A percentile compares a stretch with the other conserved stretches of the same genome.
phyloP scores from a whole-genome alignment of 1,140 invertebrate species.

The Tetragnatha versicolor region DNA sequence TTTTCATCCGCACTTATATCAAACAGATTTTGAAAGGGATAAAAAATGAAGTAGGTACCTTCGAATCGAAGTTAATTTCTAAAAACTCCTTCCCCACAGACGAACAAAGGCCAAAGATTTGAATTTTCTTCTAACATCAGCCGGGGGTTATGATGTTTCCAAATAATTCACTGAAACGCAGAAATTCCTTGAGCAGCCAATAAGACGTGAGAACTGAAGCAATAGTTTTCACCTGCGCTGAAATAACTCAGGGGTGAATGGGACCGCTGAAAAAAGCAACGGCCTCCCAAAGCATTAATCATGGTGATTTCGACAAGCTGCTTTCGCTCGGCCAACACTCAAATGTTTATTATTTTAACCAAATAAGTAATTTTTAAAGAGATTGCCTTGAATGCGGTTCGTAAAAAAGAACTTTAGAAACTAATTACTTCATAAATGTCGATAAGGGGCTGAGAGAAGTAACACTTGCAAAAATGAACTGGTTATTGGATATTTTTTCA shows the following conservation, averaged over 20 bases:
- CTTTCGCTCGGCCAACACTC: neutral
- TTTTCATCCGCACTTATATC: too few relatives aligned
- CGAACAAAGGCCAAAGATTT: slow-evolving; percentile 13
- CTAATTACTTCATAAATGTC: slow-evolving; percentile 13
- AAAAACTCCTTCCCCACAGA: slow-evolving; percentile 9
- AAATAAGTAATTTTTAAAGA: slow-evolving; percentile 13
- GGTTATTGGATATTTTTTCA: too few relatives aligned
- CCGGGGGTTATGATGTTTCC: slow-evolving; percentile 9
- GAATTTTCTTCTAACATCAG: slow-evolving; percentile 9
- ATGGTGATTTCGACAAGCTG: slow-evolving; percentile 6
- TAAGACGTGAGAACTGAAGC: slow-evolving; percentile 45
- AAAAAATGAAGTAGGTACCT: too few relatives aligned
- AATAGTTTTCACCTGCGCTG: slow-evolving; percentile 49
- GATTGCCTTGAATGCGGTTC: neutral
- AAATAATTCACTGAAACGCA: slow-evolving; percentile 24
- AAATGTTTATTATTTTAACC: slow-evolving; percentile 20
- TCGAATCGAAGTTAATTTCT: too few relatives aligned
- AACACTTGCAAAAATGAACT: neutral
- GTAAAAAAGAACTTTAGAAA: neutral
- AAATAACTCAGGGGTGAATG: slow-evolving; percentile 23
- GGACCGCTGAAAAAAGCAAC: neutral
- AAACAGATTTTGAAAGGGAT: too few relatives aligned
- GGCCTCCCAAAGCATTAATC: slow-evolving; percentile 6
- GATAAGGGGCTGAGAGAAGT: slow-evolving; percentile 9
- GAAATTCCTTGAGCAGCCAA: slow-evolving; percentile 31